Conservation (phyloP, 2,797 vertebrate species). For the Leucoraja ocellata region DNA sequence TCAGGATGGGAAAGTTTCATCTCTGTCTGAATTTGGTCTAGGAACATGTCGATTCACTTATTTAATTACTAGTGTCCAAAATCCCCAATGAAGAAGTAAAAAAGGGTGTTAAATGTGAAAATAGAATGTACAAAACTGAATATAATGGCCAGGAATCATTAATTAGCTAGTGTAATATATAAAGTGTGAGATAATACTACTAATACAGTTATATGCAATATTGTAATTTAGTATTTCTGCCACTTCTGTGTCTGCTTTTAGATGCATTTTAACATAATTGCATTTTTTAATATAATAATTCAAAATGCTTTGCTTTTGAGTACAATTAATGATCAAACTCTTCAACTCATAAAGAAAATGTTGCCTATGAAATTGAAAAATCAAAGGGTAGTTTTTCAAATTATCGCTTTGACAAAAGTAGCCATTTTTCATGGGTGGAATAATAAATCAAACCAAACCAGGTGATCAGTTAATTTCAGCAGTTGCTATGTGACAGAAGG, state of each 20-base stretch:
- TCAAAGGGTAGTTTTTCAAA: not conserved
- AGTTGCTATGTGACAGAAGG: not conserved
- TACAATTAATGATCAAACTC: not conserved
- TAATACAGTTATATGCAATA: not conserved
- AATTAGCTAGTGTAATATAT: too few species aligned
- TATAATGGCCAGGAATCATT: not conserved
- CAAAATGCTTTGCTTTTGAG: not conserved
- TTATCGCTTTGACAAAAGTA: not conserved
- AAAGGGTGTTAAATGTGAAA: not conserved
- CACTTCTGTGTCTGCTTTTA: not conserved
- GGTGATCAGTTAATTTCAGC: conserved; percentile 3
- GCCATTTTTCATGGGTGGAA: not conserved
- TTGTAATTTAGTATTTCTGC: not conserved
- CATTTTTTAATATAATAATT: not conserved
- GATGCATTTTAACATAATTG: not conserved
- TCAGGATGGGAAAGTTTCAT: not conserved
- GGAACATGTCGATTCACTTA: not conserved
- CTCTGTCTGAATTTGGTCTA: not conserved
- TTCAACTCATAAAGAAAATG: not conserved
- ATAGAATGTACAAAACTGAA: not conserved
- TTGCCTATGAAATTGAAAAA: not conserved
- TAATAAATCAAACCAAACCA: not conserved
- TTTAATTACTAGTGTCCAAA: not conserved
- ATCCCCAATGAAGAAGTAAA: not conserved
- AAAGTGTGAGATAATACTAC: not conserved